A percentile compares a stretch with the other conserved stretches of the same genome.
Evolutionary conservation across 1,140 invertebrate genomes (phyloP).

Genomic region (Druon quercuslanigerum): DNA sequence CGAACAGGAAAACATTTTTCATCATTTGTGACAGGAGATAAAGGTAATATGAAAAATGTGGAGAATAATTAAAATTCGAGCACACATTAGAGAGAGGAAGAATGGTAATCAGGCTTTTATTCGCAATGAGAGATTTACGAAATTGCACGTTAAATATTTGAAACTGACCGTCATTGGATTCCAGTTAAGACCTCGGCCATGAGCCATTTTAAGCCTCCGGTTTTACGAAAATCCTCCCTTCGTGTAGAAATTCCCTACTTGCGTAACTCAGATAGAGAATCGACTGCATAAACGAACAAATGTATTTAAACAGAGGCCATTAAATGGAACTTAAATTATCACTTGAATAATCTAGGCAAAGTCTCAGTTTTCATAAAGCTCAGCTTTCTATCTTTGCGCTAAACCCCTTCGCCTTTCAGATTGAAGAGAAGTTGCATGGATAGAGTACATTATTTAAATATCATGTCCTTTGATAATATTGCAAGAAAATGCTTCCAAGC

Average conservation of each 20-base stretch:
- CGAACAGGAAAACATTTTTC: no score
- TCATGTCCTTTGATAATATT: constrained; percentile 4
- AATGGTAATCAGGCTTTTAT: not conserved
- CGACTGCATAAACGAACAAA: not conserved
- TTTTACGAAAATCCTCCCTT: constrained; percentile 23
- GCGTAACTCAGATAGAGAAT: constrained; percentile 17
- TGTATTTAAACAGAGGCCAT: constrained; percentile 12
- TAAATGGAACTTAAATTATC: constrained; percentile 9
- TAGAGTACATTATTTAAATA: not conserved
- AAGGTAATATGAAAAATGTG: no score
- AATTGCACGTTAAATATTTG: constrained; percentile 29
- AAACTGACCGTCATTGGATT: constrained; percentile 25
- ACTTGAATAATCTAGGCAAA: constrained; percentile 11
- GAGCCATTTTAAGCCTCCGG: constrained; percentile 19
- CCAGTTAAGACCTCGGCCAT: constrained; percentile 16
- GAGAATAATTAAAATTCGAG: no score
- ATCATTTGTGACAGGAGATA: no score
- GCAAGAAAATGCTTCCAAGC: not conserved
- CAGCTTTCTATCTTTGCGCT: not conserved
- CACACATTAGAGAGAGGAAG: not conserved
- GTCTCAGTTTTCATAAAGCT: constrained; percentile 8
- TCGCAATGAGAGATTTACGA: constrained; percentile 4
- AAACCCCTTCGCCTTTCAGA: not conserved
- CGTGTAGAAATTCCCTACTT: constrained; percentile 10
- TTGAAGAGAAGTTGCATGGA: constrained; percentile 6